Conservation (phyloP, 2,888 invertebrate genomes). For the Caradrina clavipalpis region DNA sequence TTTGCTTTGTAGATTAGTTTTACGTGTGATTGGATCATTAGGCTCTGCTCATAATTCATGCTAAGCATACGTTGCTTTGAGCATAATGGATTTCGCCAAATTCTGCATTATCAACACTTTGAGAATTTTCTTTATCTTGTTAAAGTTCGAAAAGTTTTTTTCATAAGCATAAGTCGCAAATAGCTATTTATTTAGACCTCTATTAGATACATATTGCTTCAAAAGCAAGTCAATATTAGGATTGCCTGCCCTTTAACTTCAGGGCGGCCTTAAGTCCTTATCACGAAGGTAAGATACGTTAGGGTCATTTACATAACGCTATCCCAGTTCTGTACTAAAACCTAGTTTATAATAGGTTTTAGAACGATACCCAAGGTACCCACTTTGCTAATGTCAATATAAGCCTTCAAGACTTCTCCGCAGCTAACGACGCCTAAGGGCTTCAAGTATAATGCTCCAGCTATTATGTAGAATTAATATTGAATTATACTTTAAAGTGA, state of each 20-base stretch:
- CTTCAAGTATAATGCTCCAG: conserved; percentile 1
- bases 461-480: conserved; percentile 12
- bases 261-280: neutral
- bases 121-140: too few relatives aligned
- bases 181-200: neutral
- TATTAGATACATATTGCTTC: neutral
- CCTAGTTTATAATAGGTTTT: conserved; percentile 23
- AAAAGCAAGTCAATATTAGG: neutral
- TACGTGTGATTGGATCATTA: neutral
- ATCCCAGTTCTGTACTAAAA: conserved; percentile 2
- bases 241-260: neutral
- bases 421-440: conserved; percentile 9
- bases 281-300: neutral
- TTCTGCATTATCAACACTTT: neutral
- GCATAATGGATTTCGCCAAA: neutral
- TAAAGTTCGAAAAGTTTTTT: too few relatives aligned
- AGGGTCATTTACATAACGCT: neutral
- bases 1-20: conserved; percentile 18
- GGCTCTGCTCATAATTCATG: neutral
- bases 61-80: neutral
- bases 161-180: neutral
- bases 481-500: neutral
- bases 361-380: conserved; percentile 8
- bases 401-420: conserved; percentile 1
- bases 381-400: conserved; percentile 14